These are phyloP conservation scores for Platalea minor DNA, from an alignment of 2,797 vertebrate genomes.

Conservation along the genomic window DNA sequence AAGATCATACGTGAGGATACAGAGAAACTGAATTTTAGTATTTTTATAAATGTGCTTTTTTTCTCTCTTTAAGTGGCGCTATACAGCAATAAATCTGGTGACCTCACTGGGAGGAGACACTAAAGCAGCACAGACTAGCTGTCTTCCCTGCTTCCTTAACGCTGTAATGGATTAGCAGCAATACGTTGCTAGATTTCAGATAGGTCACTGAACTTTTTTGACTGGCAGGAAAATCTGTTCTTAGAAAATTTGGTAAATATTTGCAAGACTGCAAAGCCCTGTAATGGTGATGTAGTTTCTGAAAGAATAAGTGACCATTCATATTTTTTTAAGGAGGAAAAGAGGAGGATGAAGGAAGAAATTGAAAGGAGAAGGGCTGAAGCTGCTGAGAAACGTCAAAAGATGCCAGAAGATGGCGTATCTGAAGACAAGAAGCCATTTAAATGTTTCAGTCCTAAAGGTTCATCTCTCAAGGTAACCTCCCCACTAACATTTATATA, in stretches of 20 bases:
- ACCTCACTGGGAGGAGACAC: neutral
- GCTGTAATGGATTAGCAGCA: neutral
- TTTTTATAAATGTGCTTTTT: neutral
- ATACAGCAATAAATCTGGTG: neutral
- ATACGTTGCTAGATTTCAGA: neutral
- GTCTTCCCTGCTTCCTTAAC: neutral
- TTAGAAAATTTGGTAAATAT: neutral
- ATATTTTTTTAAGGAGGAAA: constrained; percentile 84
- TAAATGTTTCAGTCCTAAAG: constrained; percentile 93
- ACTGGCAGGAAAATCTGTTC: neutral
- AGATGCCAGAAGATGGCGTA: constrained; percentile 84
- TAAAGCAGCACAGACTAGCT: neutral
- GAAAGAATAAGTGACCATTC: neutral
- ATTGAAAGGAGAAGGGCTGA: constrained; percentile 95
- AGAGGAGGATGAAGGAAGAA: constrained; percentile 96
- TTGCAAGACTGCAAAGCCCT: neutral
- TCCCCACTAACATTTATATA: neutral
- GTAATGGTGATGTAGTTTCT: neutral
- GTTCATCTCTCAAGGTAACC: constrained; percentile 92
- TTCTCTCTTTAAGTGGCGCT: neutral
- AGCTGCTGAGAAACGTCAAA: constrained; percentile 95
- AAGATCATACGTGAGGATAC: neutral
- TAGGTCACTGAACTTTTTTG: neutral
- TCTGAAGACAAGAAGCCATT: constrained; percentile 88
- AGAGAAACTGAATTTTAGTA: neutral